Conservation (phyloP, 1,140 invertebrate genomes). For the Triops longicaudatus region DNA sequence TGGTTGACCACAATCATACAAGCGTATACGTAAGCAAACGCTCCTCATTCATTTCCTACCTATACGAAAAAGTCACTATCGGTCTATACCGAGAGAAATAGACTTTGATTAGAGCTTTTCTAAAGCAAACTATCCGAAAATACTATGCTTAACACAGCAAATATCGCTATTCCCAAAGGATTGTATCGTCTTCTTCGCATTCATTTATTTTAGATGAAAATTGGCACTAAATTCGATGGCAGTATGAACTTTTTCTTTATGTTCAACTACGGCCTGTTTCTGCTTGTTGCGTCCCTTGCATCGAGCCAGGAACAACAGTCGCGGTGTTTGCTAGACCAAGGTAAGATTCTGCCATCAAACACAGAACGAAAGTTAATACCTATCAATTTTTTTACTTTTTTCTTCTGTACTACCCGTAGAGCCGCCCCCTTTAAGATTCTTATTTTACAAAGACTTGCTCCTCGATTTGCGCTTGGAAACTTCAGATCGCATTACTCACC, state of each 20-base stretch:
- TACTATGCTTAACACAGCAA: too few relatives aligned
- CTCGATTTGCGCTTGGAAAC: constrained; percentile 44
- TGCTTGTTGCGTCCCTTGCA: not conserved
- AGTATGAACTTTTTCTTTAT: not conserved
- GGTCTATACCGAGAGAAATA: too few relatives aligned
- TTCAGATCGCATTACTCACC: constrained; percentile 49
- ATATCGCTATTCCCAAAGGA: too few relatives aligned
- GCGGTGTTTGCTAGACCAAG: not conserved
- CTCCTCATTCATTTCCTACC: too few relatives aligned
- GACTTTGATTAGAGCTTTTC: too few relatives aligned
- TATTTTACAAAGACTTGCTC: constrained; percentile 22
- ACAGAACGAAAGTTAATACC: too few relatives aligned
- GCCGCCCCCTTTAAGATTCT: not conserved
- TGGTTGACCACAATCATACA: too few relatives aligned
- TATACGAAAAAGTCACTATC: too few relatives aligned
- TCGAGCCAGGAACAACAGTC: not conserved
- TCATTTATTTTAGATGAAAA: not conserved
- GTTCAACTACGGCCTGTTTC: not conserved
- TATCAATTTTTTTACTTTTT: not conserved
- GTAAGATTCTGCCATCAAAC: not conserved
- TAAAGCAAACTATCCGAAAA: too few relatives aligned
- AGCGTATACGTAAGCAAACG: too few relatives aligned
- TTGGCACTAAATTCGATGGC: not conserved
- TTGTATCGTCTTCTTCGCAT: too few relatives aligned
- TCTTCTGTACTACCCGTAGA: constrained; percentile 19